Conservation (phyloP, 2,888 invertebrate genomes). For the Eristalinus sepulchralis region DNA sequence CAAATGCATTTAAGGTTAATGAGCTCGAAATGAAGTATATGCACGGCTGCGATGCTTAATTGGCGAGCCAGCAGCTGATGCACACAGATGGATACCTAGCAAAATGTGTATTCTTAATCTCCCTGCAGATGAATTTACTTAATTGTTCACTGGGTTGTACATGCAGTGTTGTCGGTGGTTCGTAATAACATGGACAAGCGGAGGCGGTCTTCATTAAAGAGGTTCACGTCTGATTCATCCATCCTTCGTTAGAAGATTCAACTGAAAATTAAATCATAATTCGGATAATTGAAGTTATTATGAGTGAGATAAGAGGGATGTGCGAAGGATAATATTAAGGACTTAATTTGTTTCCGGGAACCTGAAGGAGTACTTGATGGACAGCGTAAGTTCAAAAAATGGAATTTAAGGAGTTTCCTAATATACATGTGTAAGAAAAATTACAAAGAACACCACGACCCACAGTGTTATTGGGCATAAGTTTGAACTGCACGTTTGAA, state of each 20-base stretch:
- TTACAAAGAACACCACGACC: too few relatives aligned
- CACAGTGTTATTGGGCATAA: too few relatives aligned
- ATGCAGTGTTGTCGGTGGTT: neutral
- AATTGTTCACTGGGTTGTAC: neutral
- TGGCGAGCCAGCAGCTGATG: conserved; percentile 21
- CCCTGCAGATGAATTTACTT: conserved; percentile 6
- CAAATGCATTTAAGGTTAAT: conserved; percentile 45
- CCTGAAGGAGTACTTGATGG: too few relatives aligned
- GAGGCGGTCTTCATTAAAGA: neutral
- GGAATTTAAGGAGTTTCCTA: too few relatives aligned
- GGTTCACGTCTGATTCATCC: neutral
- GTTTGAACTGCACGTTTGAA: too few relatives aligned
- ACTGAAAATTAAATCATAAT: neutral
- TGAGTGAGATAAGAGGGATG: too few relatives aligned
- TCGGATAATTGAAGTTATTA: neutral
- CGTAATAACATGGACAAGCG: neutral
- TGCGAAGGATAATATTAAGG: too few relatives aligned
- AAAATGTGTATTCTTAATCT: conserved; percentile 6
- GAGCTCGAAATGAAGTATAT: conserved; percentile 44
- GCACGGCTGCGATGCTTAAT: conserved; percentile 23
- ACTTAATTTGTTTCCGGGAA: too few relatives aligned
- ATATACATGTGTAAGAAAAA: too few relatives aligned
- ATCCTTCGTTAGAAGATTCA: neutral
- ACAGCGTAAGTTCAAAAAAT: too few relatives aligned
- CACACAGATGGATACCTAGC: conserved; percentile 22